Conservation (phyloP, 2,797 vertebrate species). For the Ceryle rudis region DNA sequence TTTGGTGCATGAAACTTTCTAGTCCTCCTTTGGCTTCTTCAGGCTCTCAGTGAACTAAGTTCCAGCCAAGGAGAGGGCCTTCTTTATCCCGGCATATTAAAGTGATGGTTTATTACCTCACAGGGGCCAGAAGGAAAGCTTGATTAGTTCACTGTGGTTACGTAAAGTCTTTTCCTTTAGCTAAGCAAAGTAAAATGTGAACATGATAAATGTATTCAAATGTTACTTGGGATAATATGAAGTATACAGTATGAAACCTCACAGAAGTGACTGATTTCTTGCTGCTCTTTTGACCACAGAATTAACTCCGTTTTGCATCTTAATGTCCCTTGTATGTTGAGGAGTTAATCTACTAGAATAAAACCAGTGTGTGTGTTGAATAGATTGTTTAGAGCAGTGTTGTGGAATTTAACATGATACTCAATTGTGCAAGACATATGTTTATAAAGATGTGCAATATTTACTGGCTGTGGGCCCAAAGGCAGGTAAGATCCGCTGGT, state of each 20-base stretch:
- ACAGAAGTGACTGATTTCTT: slow-evolving; percentile 5
- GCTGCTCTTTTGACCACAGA: neutral
- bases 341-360: slow-evolving; percentile 40
- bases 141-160: neutral
- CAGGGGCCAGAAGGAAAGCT: rapidly evolving
- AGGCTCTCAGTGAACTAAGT: neutral
- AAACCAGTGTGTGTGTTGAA: slow-evolving; percentile 2
- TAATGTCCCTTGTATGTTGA: neutral
- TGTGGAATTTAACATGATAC: neutral
- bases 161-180: neutral
- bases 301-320: slow-evolving; percentile 13
- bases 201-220: neutral
- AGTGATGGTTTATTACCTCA: neutral
- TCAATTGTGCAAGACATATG: neutral
- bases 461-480: neutral
- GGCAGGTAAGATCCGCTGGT: neutral
- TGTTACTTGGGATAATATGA: neutral
- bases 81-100: neutral
- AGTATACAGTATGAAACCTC: neutral
- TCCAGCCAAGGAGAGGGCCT: neutral
- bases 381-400: neutral
- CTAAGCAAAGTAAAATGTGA: neutral
- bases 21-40: neutral
- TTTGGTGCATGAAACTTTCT: neutral
- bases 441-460: neutral